Base-by-base conservation (phyloP, 1,140 invertebrate species). In the Aphaenogaster floridana region DNA sequence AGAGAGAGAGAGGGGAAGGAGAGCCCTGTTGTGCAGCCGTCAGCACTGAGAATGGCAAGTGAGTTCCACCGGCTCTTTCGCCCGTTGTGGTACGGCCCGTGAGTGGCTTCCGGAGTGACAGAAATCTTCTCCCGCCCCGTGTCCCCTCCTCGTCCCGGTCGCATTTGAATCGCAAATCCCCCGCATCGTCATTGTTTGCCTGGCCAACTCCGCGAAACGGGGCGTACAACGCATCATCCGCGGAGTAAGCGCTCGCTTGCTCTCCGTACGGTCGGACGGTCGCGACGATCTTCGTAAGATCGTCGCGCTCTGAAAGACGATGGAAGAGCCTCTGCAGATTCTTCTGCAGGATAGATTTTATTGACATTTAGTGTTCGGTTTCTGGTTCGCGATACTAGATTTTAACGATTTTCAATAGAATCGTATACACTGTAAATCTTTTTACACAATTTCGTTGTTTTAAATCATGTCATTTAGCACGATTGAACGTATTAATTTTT, bases 111-210 rank as follows among this genome's bases (percentile, higher is more conserved):
- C 86, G 80, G 80, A 88, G 61, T 83, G 90, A 89, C 90, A 76
- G 61, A 77, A 86, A 66, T 89, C 88, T 79, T 84, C 68, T 66
- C 63, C 34, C 36, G 39, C 15, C 15, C 36, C 5, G 61, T 50
- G 36, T 8, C 54, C 77, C 8, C 21, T 17, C 50, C 54, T 13
- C 45, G 6, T 85, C 42, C 57, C 39, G 52, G n/a, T 48, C 69
- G 76, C 80, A 91, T 91, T 91, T 91, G 90, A 91, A 91, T 89
- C 90, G 90, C 90, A 91, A 91, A 91, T 91, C 81, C 79, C 66
- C 54, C 63, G 28, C 78, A 42, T 61, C 68, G 85, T 91, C 87
- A 89, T 91, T 91, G 87, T 91, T 91, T 52, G 69, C 54, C 59
- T 8, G 45, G 71, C 57, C 57, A 66, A 69, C 71, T 54, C 71